These are phyloP conservation scores for Sitta europaea DNA, from an alignment of 2,113 vertebrate species.

Conservation along the genomic window DNA sequence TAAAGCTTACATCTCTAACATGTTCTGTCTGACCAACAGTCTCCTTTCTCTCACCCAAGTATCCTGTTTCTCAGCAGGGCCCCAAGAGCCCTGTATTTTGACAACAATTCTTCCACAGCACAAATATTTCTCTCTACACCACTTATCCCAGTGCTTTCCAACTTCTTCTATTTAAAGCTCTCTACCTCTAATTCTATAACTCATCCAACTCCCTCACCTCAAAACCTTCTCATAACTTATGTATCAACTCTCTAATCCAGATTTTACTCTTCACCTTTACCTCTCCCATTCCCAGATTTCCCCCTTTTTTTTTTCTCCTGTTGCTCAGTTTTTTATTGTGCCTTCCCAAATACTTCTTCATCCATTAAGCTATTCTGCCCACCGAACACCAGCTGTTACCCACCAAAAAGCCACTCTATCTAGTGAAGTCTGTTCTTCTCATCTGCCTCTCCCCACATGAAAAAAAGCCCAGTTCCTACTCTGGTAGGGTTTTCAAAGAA, in stretches of 20 bases:
- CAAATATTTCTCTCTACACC: background rate
- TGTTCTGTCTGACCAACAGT: background rate
- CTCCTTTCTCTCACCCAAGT: background rate
- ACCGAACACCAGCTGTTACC: background rate
- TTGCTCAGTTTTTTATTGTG: background rate
- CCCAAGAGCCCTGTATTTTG: background rate
- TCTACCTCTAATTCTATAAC: background rate
- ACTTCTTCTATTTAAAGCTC: background rate
- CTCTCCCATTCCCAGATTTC: background rate
- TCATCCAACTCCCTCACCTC: background rate
- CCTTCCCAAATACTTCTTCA: background rate
- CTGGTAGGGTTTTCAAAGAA: background rate
- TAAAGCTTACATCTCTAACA: background rate
- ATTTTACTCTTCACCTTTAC: background rate
- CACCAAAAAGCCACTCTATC: background rate
- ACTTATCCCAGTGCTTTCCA: accelerated
- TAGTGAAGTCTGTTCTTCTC: background rate
- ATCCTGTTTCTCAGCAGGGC: background rate
- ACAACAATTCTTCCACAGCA: background rate
- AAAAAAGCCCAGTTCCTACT: background rate
- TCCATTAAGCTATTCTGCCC: background rate
- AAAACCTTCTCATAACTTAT: background rate
- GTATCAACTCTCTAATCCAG: background rate
- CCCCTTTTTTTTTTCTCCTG: background rate
- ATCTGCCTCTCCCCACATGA: background rate